phyloP scores from a whole-genome alignment of 2,113 vertebrate genomes.

The Phoxinus phoxinus region DNA sequence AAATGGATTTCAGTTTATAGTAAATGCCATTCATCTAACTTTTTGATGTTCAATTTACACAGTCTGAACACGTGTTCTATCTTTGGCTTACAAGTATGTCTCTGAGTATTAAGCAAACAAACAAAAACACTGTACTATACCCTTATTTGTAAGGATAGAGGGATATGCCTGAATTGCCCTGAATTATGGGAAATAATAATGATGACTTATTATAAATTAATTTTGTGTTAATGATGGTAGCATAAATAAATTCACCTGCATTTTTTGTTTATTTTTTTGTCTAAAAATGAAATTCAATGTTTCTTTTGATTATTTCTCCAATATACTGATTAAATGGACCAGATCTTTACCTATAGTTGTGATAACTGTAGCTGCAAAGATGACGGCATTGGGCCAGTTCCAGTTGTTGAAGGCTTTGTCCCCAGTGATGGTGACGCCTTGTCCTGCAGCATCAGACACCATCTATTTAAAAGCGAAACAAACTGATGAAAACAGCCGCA shows the following conservation, averaged over 20 bases:
- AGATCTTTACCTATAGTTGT: conserved; percentile 89
- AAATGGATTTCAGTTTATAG: not conserved
- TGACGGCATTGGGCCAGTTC: conserved; percentile 98
- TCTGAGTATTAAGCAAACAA: not conserved
- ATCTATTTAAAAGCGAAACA: conserved; percentile 70
- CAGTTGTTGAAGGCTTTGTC: conserved; percentile 96
- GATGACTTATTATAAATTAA: no score
- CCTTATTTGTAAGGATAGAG: no score
- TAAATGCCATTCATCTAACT: not conserved
- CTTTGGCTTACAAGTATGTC: not conserved
- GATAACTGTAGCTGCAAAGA: conserved; percentile 97
- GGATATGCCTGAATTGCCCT: no score
- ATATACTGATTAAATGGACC: not conserved
- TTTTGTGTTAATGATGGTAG: no score
- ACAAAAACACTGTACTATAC: no score
- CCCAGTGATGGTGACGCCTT: conserved; percentile 93
- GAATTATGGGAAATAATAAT: no score
- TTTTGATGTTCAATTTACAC: not conserved
- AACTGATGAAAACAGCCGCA: not conserved
- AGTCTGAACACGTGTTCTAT: not conserved
- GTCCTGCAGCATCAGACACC: conserved; percentile 89
- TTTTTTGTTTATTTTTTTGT: not conserved
- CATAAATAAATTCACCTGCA: no score
- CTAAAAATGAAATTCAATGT: conserved; percentile 21
- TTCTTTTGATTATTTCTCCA: conserved; percentile 40